Evolutionary conservation across 2,113 vertebrate species (phyloP).

Genomic region (Cavia aperea): DNA sequence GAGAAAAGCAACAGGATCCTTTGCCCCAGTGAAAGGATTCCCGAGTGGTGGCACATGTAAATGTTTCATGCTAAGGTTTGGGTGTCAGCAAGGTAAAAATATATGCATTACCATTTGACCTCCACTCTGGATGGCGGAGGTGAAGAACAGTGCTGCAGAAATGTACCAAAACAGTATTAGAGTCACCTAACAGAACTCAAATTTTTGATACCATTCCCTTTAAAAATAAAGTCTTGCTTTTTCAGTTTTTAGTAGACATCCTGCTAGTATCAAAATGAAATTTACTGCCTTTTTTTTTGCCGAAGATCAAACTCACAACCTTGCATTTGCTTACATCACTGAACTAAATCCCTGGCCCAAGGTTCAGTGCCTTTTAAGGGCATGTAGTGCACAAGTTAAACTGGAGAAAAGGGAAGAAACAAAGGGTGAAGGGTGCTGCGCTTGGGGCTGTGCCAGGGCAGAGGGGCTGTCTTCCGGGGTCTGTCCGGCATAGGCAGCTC

Average conservation of each 20-base stretch:
- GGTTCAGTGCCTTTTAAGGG: background rate
- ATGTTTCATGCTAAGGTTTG: background rate
- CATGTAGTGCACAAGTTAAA: background rate
- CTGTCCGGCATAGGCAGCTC: background rate
- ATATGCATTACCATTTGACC: background rate
- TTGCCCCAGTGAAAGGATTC: background rate
- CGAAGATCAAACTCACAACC: too few relatives aligned
- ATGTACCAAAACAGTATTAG: background rate
- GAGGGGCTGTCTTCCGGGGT: background rate
- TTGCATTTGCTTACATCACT: too few relatives aligned
- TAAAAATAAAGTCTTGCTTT: conserved; percentile 6
- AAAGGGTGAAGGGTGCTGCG: background rate
- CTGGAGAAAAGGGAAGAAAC: background rate
- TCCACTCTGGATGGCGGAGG: background rate
- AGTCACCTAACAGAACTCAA: background rate
- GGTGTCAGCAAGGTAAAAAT: background rate
- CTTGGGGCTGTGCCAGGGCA: background rate
- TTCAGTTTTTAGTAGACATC: conserved; percentile 1
- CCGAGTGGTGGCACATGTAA: background rate
- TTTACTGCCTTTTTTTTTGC: background rate
- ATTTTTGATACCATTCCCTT: background rate
- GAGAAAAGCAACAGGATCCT: background rate
- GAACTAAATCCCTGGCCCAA: background rate
- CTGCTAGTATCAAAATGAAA: background rate
- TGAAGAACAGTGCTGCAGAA: background rate